Conservation (phyloP, 2,113 vertebrate species). For the Poicephalus meyeri region DNA sequence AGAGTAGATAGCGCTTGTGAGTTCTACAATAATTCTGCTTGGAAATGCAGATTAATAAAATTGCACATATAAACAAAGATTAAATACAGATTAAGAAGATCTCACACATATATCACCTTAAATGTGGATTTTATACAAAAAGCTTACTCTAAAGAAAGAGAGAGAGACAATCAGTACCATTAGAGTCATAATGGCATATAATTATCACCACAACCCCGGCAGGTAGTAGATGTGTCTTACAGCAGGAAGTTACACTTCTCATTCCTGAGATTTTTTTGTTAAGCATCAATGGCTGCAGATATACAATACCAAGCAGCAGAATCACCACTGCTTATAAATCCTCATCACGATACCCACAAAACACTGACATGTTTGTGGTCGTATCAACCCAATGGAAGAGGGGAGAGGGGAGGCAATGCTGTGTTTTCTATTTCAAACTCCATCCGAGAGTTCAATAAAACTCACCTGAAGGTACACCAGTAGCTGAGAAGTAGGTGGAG, state of each 20-base stretch:
- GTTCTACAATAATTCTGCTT: not conserved
- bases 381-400: not conserved
- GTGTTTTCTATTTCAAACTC: not conserved
- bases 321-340: not conserved
- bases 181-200: not conserved
- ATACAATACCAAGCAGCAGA: not conserved
- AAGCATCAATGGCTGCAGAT: not conserved
- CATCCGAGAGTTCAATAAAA: not conserved
- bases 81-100: not conserved
- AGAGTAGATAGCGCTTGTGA: not conserved
- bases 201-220: not conserved
- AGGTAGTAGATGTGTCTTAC: not conserved
- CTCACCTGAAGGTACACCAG: constrained; percentile 37
- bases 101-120: not conserved
- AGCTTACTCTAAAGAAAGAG: not conserved
- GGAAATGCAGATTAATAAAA: not conserved
- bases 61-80: not conserved
- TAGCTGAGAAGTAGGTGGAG: not conserved
- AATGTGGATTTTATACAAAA: not conserved
- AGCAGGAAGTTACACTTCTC: not conserved
- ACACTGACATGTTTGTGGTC: not conserved
- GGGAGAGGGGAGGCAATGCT: not conserved
- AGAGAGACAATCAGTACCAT: not conserved
- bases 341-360: not conserved
- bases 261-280: not conserved